Evolutionary conservation across 2,797 vertebrate genomes (phyloP).

Genomic region (Sphaeramia orbicularis): DNA sequence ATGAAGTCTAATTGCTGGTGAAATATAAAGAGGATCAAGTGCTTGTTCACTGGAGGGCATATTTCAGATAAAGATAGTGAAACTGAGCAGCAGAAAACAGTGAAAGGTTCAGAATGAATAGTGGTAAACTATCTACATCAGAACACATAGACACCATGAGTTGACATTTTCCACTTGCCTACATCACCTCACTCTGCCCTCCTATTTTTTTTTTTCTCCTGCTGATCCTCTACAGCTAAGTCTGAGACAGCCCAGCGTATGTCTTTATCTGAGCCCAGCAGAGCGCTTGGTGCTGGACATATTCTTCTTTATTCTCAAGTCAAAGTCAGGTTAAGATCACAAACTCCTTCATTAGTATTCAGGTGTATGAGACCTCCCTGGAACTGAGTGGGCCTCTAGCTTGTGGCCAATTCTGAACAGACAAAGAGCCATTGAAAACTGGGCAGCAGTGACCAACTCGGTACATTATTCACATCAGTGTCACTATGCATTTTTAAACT

Average conservation of each 20-base stretch:
- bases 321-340: conserved; percentile 65
- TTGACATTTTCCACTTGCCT: conserved; percentile 18
- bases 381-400: conserved; percentile 54
- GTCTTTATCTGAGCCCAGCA: conserved; percentile 37
- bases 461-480: conserved; percentile 29
- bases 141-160: background rate
- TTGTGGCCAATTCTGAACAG: conserved; percentile 35
- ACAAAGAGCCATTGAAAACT: conserved; percentile 52
- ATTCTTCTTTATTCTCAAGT: conserved; percentile 45
- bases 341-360: conserved; percentile 66
- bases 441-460: conserved; percentile 28
- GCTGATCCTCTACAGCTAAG: conserved; percentile 28
- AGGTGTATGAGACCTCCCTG: conserved; percentile 48
- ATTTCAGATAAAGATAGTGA: conserved; percentile 26
- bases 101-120: background rate
- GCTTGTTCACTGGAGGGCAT: conserved; percentile 21
- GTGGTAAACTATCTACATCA: conserved; percentile 3
- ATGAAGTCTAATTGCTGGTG: conserved; percentile 24
- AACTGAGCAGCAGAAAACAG: conserved; percentile 3
- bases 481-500: conserved; percentile 7
- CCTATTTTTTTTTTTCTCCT: conserved; percentile 25
- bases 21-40: conserved; percentile 28
- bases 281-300: conserved; percentile 52
- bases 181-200: conserved; percentile 14
- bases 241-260: conserved; percentile 31